Evolutionary conservation across 2,888 invertebrate species (phyloP).

Genomic region (Papilio elwesi): DNA sequence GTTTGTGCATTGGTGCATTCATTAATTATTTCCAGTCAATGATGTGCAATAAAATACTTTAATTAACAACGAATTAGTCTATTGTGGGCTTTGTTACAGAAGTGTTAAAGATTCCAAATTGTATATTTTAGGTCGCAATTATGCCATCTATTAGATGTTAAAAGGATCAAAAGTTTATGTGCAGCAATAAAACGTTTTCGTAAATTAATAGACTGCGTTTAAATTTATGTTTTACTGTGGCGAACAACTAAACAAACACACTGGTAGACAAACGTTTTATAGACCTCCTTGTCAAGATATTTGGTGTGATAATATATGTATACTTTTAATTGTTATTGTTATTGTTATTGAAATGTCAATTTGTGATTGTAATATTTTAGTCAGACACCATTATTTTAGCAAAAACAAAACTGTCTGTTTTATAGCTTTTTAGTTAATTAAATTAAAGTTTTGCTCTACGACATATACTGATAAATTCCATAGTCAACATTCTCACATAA

Average conservation of each 20-base stretch:
- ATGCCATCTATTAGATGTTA: slow-evolving; percentile 16
- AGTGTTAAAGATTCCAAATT: slow-evolving; percentile 21
- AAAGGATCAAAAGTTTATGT: slow-evolving; percentile 12
- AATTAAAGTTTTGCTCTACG: too few species aligned
- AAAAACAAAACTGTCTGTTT: neutral
- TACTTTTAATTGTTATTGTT: slow-evolving; percentile 14
- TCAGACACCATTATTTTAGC: neutral
- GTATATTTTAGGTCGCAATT: slow-evolving; percentile 1
- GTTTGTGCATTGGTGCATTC: neutral
- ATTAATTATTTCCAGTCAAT: slow-evolving; percentile 28
- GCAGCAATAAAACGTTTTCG: slow-evolving; percentile 28
- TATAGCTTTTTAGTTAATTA: too few species aligned
- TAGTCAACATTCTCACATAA: too few species aligned
- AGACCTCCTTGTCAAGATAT: neutral
- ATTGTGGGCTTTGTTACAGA: slow-evolving; percentile 20
- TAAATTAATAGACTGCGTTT: slow-evolving; percentile 24
- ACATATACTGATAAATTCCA: too few species aligned
- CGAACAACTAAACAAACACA: slow-evolving; percentile 20
- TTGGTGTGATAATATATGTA: neutral
- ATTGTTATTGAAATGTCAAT: slow-evolving; percentile 16
- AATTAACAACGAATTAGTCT: slow-evolving; percentile 26
- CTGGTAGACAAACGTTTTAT: slow-evolving; percentile 17
- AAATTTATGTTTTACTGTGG: slow-evolving; percentile 14
- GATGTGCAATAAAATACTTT: slow-evolving; percentile 33
- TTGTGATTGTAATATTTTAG: neutral